Base-by-base conservation (phyloP, 2,888 invertebrate species). In the Baccha elongata region DNA sequence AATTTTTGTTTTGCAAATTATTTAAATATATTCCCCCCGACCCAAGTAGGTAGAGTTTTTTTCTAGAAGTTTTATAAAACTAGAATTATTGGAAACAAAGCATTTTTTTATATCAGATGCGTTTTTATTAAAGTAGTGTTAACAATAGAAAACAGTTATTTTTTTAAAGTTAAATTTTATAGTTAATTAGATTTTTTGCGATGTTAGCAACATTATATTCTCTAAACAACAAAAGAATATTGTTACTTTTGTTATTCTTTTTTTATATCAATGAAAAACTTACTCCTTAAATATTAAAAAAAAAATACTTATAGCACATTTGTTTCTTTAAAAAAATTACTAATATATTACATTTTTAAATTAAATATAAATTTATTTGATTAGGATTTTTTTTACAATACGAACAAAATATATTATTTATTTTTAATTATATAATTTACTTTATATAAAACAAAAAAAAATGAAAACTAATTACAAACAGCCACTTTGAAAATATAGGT, bases 91-190 rank as follows among this genome's bases (percentile, higher is more conserved):
- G 44, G n/a, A n/a, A n/a, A 58, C 26, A 32, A 48, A 53, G 48
- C 21, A 50, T 46, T 68, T 29, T 50, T 35, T 21, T 26, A 48
- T 29, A 80, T 64, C 75, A 75, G 60, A 71, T 62, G 69, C 75
- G 80, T 81, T 81, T 60, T 37, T 8, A 42, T 81, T 67, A 35
- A 67, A 71, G 75, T 81, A 80, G 74, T 80, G 74, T 71, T 46
- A 23, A 29, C 68, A n/a, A 64, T 69, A 65, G 23, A 42, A 26
- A 17, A 17, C 40, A 40, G 32, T 68, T 60, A 5, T 21, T 32
- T 46, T 15, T 58, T 68, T 52, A 8, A 37, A 55, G n/a, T 50
- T 48, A 73, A n/a, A n/a, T n/a, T 35, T 69, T 64, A 3, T 71
- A 75, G 71, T 81, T 76, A 75, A 81, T 71, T 37, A 6, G 40